These are phyloP conservation scores for Pantala flavescens DNA, from an alignment of 1,140 invertebrate genomes.

Conservation along the genomic window DNA sequence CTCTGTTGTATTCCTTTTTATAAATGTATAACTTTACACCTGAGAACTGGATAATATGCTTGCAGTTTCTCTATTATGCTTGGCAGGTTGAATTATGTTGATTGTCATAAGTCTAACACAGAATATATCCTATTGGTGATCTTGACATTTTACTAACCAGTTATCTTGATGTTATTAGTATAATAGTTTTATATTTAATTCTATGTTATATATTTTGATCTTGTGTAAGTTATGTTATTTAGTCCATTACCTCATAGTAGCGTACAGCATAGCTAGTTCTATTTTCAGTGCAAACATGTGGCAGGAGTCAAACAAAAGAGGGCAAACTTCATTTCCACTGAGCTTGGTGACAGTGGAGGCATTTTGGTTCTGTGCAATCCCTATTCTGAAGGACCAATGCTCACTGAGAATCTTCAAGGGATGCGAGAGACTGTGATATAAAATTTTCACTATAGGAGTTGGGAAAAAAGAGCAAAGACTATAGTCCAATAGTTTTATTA, in stretches of 20 bases:
- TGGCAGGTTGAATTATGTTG: too few species aligned
- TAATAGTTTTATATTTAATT: too few species aligned
- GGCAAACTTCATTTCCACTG: slow-evolving; percentile 19
- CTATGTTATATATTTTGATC: neutral
- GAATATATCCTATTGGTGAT: too few species aligned
- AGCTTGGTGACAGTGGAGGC: slow-evolving; percentile 20
- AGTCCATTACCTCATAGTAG: neutral
- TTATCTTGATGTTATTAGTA: too few species aligned
- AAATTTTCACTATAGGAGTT: neutral
- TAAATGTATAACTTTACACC: too few species aligned
- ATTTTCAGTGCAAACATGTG: slow-evolving; percentile 18
- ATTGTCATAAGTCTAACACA: too few species aligned
- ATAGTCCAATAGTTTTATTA: neutral
- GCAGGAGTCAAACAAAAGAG: slow-evolving; percentile 17
- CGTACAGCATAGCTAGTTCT: slow-evolving; percentile 5
- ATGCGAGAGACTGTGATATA: slow-evolving; percentile 23
- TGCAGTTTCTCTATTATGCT: too few species aligned
- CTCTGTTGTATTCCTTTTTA: too few species aligned
- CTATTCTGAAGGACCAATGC: slow-evolving; percentile 22
- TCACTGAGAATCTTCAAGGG: slow-evolving; percentile 19
- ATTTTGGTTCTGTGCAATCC: slow-evolving; percentile 24
- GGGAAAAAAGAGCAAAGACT: slow-evolving; percentile 5
- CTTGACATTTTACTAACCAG: too few species aligned
- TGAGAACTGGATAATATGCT: too few species aligned
- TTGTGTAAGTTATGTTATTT: neutral